phyloP scores from a whole-genome alignment of 1,140 invertebrate genomes.

The Diachasmimorpha longicaudata region DNA sequence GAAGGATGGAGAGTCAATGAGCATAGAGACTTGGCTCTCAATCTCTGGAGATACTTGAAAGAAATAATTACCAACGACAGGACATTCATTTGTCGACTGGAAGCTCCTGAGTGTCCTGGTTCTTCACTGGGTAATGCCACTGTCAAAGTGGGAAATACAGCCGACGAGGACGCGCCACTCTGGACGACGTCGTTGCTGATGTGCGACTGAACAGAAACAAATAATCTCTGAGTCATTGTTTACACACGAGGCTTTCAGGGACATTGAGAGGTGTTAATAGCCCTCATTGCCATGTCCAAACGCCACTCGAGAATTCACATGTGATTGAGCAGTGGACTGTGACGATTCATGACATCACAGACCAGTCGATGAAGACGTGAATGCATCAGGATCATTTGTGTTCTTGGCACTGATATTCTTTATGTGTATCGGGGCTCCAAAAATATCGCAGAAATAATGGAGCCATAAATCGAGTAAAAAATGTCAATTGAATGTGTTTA shows the following conservation, averaged over 20 bases:
- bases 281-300: background rate
- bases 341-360: no score
- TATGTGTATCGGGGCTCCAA: no score
- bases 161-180: constrained; percentile 29
- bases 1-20: background rate
- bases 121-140: constrained; percentile 40
- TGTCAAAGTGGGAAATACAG: constrained; percentile 39
- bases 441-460: no score
- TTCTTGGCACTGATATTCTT: no score
- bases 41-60: background rate
- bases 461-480: no score
- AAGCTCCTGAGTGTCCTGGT: constrained; percentile 36
- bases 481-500: background rate
- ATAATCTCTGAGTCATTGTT: background rate
- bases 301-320: background rate
- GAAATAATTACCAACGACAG: constrained; percentile 18
- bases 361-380: background rate
- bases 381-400: background rate
- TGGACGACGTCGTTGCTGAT: constrained; percentile 21
- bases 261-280: background rate
- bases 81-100: background rate
- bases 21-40: no score
- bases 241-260: background rate
- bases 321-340: background rate
- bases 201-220: constrained; percentile 23